Percentiles rank a stretch among this genome's conserved stretches.
Conservation (phyloP, 2,888 invertebrate genomes). For the Tiliacea aurago region DNA sequence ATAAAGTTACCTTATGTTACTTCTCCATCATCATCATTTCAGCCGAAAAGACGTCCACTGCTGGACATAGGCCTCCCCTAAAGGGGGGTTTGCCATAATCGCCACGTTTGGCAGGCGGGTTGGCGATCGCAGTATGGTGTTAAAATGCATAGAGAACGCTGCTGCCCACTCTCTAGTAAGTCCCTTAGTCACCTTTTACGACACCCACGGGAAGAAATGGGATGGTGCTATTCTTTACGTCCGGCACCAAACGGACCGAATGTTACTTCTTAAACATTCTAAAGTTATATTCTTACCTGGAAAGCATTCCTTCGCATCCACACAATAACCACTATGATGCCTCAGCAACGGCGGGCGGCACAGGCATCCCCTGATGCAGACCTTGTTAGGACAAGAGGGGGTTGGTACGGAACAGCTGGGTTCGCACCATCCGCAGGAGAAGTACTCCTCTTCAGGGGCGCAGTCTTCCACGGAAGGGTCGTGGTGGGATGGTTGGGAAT, state of each 20-base stretch:
- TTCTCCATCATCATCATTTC: too few species aligned
- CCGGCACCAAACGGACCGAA: too few species aligned
- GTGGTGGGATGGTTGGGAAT: constrained; percentile 35
- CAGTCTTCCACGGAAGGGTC: constrained; percentile 79
- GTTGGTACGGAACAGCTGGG: constrained; percentile 78
- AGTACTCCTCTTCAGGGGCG: constrained; percentile 78
- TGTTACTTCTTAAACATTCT: neutral
- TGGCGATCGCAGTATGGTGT: too few species aligned
- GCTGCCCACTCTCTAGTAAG: too few species aligned
- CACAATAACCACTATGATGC: constrained; percentile 80
- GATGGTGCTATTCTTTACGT: too few species aligned
- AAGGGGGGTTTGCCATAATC: too few species aligned
- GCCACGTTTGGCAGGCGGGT: too few species aligned
- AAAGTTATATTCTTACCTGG: constrained; percentile 71
- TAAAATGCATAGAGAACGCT: too few species aligned
- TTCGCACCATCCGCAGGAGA: constrained; percentile 84
- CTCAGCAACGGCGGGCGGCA: constrained; percentile 81
- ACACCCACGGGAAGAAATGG: too few species aligned
- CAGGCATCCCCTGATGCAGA: constrained; percentile 81
- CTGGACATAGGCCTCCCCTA: too few species aligned
- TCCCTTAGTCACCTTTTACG: too few species aligned
- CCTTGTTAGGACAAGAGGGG: constrained; percentile 72
- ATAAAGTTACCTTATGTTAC: neutral
- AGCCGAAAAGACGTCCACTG: too few species aligned
- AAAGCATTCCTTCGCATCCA: constrained; percentile 73